A percentile compares a stretch with the other conserved stretches of the same genome.
Conservation (phyloP, 2,113 vertebrate genomes). For the Oxyruncus cristatus region DNA sequence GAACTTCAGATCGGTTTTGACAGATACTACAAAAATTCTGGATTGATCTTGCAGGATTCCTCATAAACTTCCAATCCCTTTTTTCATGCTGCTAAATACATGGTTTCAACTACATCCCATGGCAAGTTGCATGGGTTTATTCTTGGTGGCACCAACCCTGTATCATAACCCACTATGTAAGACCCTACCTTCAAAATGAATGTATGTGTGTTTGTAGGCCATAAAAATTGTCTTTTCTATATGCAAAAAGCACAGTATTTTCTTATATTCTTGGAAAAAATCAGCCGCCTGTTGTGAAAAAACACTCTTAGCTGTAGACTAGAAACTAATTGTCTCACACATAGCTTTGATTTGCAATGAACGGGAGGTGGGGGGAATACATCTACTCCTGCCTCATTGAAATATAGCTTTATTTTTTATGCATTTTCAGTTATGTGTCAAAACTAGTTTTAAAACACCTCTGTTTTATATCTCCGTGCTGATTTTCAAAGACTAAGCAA, state of each 20-base stretch:
- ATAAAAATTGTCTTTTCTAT: neutral
- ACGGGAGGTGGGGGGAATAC: rapidly evolving
- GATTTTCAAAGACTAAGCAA: neutral
- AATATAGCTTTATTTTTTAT: neutral
- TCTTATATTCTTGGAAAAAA: neutral
- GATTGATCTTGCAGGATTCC: neutral
- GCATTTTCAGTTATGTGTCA: neutral
- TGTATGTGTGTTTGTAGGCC: neutral
- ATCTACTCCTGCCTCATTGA: neutral
- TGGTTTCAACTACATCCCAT: neutral
- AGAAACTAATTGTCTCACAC: neutral
- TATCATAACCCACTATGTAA: neutral
- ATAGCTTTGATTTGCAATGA: neutral
- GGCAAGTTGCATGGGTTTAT: neutral
- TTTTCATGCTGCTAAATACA: neutral
- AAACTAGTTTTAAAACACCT: neutral
- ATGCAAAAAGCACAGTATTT: neutral
- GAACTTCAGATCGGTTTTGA: neutral
- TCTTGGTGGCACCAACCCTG: neutral
- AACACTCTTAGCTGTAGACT: neutral
- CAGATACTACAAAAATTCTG: neutral
- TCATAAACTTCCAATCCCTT: neutral
- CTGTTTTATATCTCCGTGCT: neutral
- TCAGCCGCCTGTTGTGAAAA: neutral
- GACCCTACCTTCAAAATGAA: neutral